Base-by-base conservation (phyloP, 2,888 invertebrate genomes). In the Himalopsyche anomala region DNA sequence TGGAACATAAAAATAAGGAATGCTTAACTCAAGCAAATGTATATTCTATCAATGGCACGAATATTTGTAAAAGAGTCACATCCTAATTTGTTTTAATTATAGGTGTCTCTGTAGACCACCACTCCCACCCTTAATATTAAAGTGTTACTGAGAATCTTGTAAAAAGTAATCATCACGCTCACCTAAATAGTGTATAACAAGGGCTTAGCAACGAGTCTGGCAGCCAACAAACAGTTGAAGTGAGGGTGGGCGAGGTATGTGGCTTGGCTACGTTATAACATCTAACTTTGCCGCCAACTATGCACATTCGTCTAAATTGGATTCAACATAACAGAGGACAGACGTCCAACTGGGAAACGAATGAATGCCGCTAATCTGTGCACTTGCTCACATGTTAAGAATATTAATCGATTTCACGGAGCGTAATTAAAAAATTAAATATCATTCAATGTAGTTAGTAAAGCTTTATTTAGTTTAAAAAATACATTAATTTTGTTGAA, bases 291-390 rank as follows among this genome's bases (percentile, higher is more conserved):
- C 85, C 87, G 84, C 85, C 85, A 85, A 87, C 87, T 87, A 87
- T 87, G 87, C 87, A 85, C 85, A 87, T 87, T 85, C 84, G 79
- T 85, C 87, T 84, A 84, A 87, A 87, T 87, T 87, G 87, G 87
- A 87, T 87, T 84, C 74, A 56, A 42, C 83, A 85, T 87, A 83
- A 83, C 69, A 55, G 38, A 54, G 85, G 45, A 83, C 83, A 83
- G 85, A 15, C 51, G 42, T 28, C 45, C 82, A 82, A 85, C 19
- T 42, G 36, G 81, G 54, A 81, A 38, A 54, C 38, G 62, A 82
- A 12, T 19, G 40, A 42, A 40, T 36, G 74, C 15, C 38, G 74
- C 28, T 74, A 36, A 74, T 36, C 74, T 36, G 36, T 15, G 74
- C 15, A 19, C 19, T 74, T 36, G 74, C 36, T 38, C 74, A 74